Conservation (phyloP, 2,113 vertebrate species). For the Orycteropus afer region DNA sequence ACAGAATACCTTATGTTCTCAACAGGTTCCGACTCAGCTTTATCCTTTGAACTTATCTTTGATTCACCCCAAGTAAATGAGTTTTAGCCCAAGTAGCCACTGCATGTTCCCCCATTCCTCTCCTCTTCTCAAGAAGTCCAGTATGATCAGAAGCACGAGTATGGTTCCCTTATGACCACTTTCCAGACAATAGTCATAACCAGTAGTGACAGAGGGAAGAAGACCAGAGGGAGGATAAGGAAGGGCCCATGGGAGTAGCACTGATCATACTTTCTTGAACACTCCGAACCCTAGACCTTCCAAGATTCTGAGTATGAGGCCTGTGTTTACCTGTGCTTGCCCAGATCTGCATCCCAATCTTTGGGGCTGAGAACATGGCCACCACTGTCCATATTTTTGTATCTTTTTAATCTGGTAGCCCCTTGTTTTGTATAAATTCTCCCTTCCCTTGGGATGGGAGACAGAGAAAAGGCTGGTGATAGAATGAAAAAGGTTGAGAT, state of each 20-base stretch:
- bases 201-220: neutral
- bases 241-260: too few relatives aligned
- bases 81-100: neutral
- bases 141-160: neutral
- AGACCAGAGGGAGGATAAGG: too few relatives aligned
- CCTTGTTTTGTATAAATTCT: neutral
- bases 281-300: neutral
- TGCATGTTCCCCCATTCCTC: too few relatives aligned
- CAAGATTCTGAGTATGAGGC: neutral
- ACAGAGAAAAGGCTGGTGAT: neutral
- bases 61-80: too few relatives aligned
- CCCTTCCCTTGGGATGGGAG: too few relatives aligned
- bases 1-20: neutral
- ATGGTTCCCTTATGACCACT: neutral
- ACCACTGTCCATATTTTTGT: rapidly evolving
- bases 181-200: neutral
- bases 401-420: neutral
- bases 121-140: neutral
- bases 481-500: rapidly evolving
- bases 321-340: neutral
- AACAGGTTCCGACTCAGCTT: neutral
- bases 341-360: neutral
- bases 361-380: neutral
- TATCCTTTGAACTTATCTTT: neutral
- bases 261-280: neutral